phyloP scores from a whole-genome alignment of 2,888 invertebrate genomes.

The Pecten maximus region DNA sequence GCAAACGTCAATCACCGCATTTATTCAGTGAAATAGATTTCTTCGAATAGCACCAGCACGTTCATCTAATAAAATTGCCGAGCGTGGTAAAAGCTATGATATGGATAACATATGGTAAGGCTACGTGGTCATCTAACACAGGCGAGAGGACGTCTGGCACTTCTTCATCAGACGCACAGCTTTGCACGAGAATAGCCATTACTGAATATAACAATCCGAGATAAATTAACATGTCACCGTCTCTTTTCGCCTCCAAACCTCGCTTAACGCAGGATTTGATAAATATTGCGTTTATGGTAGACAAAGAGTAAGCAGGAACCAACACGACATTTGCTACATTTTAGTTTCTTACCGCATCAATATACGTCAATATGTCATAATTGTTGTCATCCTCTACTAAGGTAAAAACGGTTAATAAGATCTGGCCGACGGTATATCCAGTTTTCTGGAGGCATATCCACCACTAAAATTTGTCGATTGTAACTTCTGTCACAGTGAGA shows the following conservation, averaged over 20 bases:
- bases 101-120: not conserved
- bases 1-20: not conserved
- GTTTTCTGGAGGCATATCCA: not conserved
- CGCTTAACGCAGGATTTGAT: not conserved
- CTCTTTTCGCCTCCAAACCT: not conserved
- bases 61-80: not conserved
- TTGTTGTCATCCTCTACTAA: not conserved
- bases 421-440: not conserved
- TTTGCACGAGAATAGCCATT: constrained; percentile 13
- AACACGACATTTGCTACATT: not conserved
- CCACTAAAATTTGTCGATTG: not conserved
- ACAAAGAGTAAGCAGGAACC: not conserved
- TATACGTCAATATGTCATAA: not conserved
- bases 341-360: not conserved
- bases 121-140: not conserved
- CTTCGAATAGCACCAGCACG: not conserved
- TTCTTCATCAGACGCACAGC: not conserved
- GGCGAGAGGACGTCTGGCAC: not conserved
- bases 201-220: constrained; percentile 4
- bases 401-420: not conserved
- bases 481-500: not conserved
- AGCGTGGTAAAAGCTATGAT: not conserved
- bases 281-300: not conserved
- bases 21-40: not conserved
- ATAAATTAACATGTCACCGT: not conserved